A percentile compares a stretch with the other conserved stretches of the same genome.
These are phyloP conservation scores for Halcyon badia DNA, from an alignment of 2,797 vertebrate genomes.

Conservation along the genomic window DNA sequence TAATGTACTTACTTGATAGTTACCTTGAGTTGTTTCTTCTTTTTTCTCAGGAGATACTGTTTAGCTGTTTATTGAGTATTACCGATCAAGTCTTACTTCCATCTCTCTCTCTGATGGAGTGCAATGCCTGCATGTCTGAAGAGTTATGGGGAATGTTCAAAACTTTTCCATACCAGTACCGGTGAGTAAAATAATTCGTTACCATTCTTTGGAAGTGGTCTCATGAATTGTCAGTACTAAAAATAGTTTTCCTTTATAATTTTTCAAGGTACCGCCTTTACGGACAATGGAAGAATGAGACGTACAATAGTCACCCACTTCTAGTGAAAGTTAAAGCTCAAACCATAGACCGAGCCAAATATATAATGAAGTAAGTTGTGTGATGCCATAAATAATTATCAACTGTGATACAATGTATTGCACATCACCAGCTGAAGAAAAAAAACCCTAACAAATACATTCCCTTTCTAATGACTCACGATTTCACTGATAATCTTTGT, in stretches of 20 bases:
- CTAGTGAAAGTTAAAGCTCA: slow-evolving; percentile 99
- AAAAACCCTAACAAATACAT: neutral
- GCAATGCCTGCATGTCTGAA: slow-evolving; percentile 99
- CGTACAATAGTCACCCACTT: slow-evolving; percentile 93
- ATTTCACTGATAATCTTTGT: neutral
- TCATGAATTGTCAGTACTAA: neutral
- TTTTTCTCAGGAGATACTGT: slow-evolving; percentile 87
- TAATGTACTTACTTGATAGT: neutral
- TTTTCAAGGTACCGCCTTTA: slow-evolving; percentile 92
- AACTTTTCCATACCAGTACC: slow-evolving; percentile 96
- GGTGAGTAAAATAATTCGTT: slow-evolving; percentile 81
- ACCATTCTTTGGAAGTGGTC: neutral
- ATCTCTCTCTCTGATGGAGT: slow-evolving; percentile 96
- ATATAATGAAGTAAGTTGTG: slow-evolving; percentile 98
- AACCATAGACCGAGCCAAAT: slow-evolving; percentile 96
- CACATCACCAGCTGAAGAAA: neutral
- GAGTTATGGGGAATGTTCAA: slow-evolving; percentile 99
- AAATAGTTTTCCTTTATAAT: neutral
- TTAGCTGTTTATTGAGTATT: slow-evolving; percentile 97
- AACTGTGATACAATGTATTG: neutral
- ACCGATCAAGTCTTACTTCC: slow-evolving; percentile 97
- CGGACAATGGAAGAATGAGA: slow-evolving; percentile 99
- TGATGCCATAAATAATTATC: neutral
- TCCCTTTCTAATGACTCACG: neutral
- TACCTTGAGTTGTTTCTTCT: neutral